These are phyloP conservation scores for Corydoras maculifer DNA, from an alignment of 2,113 vertebrate genomes.

Conservation along the genomic window DNA sequence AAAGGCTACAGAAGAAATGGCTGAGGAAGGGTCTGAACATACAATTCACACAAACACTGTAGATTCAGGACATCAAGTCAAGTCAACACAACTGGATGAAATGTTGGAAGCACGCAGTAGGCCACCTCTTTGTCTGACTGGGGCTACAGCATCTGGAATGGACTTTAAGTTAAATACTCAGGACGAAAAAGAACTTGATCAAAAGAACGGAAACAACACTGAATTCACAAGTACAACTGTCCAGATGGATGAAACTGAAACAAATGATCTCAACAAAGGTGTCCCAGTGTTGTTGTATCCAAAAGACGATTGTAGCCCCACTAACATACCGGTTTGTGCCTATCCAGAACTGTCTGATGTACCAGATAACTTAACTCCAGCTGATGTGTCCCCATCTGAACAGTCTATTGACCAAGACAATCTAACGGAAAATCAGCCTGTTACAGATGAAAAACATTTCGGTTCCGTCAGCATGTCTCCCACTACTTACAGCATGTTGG, in stretches of 20 bases:
- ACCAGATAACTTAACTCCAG: conserved; percentile 58
- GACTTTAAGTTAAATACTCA: conserved; percentile 23
- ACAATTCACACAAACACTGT: neutral
- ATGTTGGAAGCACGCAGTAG: conserved; percentile 21
- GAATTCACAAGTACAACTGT: neutral
- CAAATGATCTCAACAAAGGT: conserved; percentile 74
- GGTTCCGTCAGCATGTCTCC: conserved; percentile 46
- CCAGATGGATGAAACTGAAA: conserved; percentile 52
- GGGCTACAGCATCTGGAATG: conserved; percentile 37
- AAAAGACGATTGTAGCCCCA: conserved; percentile 65
- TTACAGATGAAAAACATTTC: conserved; percentile 56
- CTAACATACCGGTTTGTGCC: conserved; percentile 67
- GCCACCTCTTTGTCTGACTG: conserved; percentile 28
- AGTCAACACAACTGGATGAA: conserved; percentile 39
- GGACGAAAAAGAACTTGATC: conserved; percentile 49
- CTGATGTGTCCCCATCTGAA: conserved; percentile 57
- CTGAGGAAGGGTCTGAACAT: conserved; percentile 6
- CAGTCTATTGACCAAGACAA: conserved; percentile 64
- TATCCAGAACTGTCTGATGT: conserved; percentile 60
- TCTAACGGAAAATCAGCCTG: conserved; percentile 63
- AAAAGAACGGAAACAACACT: conserved; percentile 56
- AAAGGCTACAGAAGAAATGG: neutral
- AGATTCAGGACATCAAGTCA: conserved; percentile 5
- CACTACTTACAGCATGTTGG: conserved; percentile 61
- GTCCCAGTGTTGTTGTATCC: conserved; percentile 60